Percentiles rank a stretch among this genome's conserved stretches.
Evolutionary conservation across 1,140 invertebrate species (phyloP).

Genomic region (Globodera ellingtonae): DNA sequence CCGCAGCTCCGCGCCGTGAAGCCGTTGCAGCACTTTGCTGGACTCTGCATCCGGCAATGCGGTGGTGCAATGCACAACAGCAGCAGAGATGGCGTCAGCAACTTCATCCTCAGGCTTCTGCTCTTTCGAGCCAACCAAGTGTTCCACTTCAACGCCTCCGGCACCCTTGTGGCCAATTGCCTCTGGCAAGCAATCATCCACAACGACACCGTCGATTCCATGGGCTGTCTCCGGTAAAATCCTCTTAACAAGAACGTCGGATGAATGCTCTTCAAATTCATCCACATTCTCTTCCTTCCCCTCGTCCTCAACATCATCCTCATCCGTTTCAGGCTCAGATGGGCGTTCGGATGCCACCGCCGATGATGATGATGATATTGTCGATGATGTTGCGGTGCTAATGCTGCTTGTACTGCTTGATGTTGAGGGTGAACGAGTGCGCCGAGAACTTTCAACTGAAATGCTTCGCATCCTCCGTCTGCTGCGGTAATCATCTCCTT

Average conservation of each 20-base stretch:
- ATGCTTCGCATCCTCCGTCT: too few relatives aligned
- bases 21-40: background rate
- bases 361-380: too few relatives aligned
- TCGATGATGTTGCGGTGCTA: background rate
- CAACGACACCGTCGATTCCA: too few relatives aligned
- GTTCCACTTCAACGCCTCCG: background rate
- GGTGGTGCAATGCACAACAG: background rate
- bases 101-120: background rate
- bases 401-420: conserved; percentile 11
- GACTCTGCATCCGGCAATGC: background rate
- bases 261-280: background rate
- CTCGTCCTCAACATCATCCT: background rate
- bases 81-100: background rate
- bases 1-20: background rate
- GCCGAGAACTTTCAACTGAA: too few relatives aligned
- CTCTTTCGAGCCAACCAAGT: background rate
- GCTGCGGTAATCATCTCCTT: too few relatives aligned
- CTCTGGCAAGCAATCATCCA: too few relatives aligned
- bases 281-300: background rate
- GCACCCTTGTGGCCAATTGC: too few relatives aligned
- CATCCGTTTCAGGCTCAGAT: background rate
- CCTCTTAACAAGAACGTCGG: too few relatives aligned
- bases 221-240: too few relatives aligned
- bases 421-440: background rate
- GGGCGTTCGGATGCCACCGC: background rate